These are phyloP conservation scores for Drosophila setosimentum DNA, from an alignment of 2,888 invertebrate genomes.

Conservation along the genomic window DNA sequence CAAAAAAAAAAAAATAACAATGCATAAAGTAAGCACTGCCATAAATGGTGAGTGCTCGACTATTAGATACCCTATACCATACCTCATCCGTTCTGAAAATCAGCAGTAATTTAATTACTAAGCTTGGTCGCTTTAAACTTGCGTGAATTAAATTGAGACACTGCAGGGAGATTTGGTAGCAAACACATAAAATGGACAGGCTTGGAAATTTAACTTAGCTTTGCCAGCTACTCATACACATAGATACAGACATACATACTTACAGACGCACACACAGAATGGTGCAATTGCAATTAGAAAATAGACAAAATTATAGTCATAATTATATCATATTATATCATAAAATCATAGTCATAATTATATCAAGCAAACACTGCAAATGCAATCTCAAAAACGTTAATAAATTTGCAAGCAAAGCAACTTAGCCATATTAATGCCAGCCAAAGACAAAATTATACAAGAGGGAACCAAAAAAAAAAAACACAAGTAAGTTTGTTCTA, in stretches of 20 bases:
- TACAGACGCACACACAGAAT: neutral
- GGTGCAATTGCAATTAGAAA: neutral
- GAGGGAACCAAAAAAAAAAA: conserved; percentile 1
- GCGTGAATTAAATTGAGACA: neutral
- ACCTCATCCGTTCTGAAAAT: neutral
- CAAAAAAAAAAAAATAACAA: conserved; percentile 5
- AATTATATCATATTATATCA: too few relatives aligned
- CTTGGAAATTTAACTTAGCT: neutral
- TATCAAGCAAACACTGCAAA: conserved; percentile 13
- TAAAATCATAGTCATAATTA: conserved; percentile 32
- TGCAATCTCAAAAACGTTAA: conserved; percentile 20
- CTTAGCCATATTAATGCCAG: conserved; percentile 33
- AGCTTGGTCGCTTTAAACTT: neutral
- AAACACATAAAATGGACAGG: neutral
- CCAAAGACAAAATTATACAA: conserved; percentile 3
- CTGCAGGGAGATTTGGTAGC: too few relatives aligned
- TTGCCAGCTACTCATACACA: neutral
- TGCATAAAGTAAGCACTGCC: neutral
- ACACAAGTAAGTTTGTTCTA: too few relatives aligned
- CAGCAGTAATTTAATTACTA: neutral
- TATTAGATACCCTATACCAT: conserved; percentile 3
- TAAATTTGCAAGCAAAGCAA: conserved; percentile 45
- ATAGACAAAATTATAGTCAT: conserved; percentile 8
- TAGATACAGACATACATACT: neutral
- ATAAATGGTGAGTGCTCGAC: neutral